Evolutionary conservation across 2,888 invertebrate species (phyloP), one percentile per base, ranked within the genome.

Genomic region (Ophion slaviceki): DNA sequence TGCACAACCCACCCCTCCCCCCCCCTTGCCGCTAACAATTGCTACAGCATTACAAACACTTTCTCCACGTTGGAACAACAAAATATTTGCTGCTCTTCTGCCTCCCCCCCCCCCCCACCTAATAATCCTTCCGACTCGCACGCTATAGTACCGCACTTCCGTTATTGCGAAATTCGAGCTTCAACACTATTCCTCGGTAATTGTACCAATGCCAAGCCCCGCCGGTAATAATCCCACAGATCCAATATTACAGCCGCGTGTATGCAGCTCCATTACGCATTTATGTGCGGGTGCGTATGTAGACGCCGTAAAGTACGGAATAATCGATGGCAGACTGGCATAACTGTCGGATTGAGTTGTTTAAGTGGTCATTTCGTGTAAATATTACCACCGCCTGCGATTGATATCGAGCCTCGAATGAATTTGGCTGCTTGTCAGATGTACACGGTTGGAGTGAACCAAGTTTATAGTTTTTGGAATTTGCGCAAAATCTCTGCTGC

Each of bases 331-430:
- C 59, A 78, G 78, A 78, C 62, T 77, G 59, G 45, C 45, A 76
- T 77, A 71, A 77, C 71, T 64, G 66, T 72, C 77, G 66, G 71
- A 82, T 82, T 82, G 82, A 82, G 82, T 82, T 72, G 78, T 82
- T 82, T 78, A 57, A 75, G 74, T 61, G 45, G 59, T 62, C 61
- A 75, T 68, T 61, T 67, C n/a, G 24, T 0, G 47, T n/a, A 28
- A 75, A 66, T 59, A 67, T 77, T 82, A 62, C 53, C 70, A 28
- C 24, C 20, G 45, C 45, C n/a, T 45, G 68, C 24, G 47, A 32
- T 28, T 70, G 32, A 14, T 53, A 53, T 53, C 53, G 14, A 17
- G 17, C 53, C 28, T 70, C 53, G 17, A 70, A 47, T 70, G 45
- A 24, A 68, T 68, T 68, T 32, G 28, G 53, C 53, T 28, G 14